Evolutionary conservation across 2,113 vertebrate species (phyloP), one percentile per base, ranked within the genome.

Genomic region (Protomyctophum bolini): DNA sequence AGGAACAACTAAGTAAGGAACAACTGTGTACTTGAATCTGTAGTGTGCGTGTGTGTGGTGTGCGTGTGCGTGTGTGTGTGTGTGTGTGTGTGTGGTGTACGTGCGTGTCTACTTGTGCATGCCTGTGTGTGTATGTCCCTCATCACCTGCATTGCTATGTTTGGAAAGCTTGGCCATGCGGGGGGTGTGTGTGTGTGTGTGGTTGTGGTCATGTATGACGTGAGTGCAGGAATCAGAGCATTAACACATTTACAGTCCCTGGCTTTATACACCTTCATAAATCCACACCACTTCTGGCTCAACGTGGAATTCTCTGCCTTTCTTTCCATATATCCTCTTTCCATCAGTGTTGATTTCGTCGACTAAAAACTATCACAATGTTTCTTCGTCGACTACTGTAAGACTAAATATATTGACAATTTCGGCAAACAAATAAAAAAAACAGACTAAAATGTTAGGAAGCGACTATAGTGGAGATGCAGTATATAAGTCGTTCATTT

Each of bases 211-310:
- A 57, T 54, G 63, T 70, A 67, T 6, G 66, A 63, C 73, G 49
- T 77, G 79, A n/a, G 75, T 73, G 78, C 60, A 52, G 79, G 57
- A 59, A 68, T 66, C 77, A 47, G 68, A 87, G 72, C 83, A 85
- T 83, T 75, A 86, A 87, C 82, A 84, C 76, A 74, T 89, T 88
- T 86, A 78, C 80, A 69, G 77, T 76, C 72, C 62, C 70, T 47
- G 79, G 75, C 72, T 41, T 41, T 69, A 82, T 76, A n/a, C 58
- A 70, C 56, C 29, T 87, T 80, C 70, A 82, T 76, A 81, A 81
- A 82, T 73, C 80, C 70, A 66, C 79, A 28, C 48, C 6, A 54
- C 33, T 71, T 72, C 10, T 76, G 58, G 21, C 2, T 66, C 63
- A 7, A 72, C 66, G 63, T 66, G 50, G 33, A 72, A 21, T 66